phyloP scores from a whole-genome alignment of 2,888 invertebrate genomes.

The Himalopsyche anomala region DNA sequence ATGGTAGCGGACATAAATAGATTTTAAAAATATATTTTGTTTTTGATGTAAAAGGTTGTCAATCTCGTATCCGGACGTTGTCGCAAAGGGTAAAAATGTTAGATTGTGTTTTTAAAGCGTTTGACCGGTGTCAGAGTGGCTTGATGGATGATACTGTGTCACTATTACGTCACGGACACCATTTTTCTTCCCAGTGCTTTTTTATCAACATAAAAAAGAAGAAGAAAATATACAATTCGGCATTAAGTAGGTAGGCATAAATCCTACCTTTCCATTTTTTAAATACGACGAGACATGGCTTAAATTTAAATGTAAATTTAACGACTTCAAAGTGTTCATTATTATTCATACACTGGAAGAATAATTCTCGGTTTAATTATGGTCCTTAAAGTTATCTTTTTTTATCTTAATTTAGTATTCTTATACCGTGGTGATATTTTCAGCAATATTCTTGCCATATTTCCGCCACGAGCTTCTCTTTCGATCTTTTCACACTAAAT shows the following conservation, averaged over 20 bases:
- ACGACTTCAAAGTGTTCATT: constrained; percentile 3
- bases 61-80: background rate
- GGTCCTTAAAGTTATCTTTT: background rate
- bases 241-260: background rate
- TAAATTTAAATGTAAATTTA: constrained; percentile 7
- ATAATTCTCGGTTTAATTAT: constrained; percentile 21
- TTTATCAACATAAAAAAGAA: constrained; percentile 23
- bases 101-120: constrained; percentile 43
- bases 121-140: constrained; percentile 43
- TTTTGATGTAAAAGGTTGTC: background rate
- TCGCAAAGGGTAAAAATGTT: constrained; percentile 42
- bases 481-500: too few relatives aligned
- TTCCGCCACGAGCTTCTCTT: too few relatives aligned
- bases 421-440: too few relatives aligned
- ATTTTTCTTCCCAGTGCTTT: constrained; percentile 37
- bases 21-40: too few relatives aligned
- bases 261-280: constrained; percentile 14
- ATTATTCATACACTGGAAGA: constrained; percentile 25
- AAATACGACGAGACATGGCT: constrained; percentile 25
- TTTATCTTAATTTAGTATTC: too few relatives aligned
- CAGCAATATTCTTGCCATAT: too few relatives aligned
- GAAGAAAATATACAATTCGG: constrained; percentile 34
- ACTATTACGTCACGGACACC: constrained; percentile 40
- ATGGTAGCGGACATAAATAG: too few relatives aligned
- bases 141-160: constrained; percentile 38